Evolutionary conservation across 1,140 invertebrate species (phyloP), one percentile per base, ranked within the genome.

Genomic region (Drosophila pseudoananassae): DNA sequence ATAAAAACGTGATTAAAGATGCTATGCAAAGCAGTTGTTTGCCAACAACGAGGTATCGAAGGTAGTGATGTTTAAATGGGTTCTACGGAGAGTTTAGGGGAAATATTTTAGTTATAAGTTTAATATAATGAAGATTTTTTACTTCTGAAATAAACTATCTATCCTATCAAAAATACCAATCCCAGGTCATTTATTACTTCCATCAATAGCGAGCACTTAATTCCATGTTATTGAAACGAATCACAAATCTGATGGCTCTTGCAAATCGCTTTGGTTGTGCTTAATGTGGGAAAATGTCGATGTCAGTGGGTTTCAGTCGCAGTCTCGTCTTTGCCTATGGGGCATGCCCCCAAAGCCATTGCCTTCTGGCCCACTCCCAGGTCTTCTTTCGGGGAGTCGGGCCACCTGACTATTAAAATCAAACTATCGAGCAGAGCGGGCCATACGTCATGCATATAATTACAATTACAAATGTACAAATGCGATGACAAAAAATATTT

Each of bases 1-100:
- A 88, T 88, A 77, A 83, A 88, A 88, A 88, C 84, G 84, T 88
- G 83, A 88, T 88, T 83, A 83, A 88, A 88, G 83, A 89, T 88
- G 83, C 84, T 68, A 87, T 88, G 78, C 82, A 78, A 76, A 76
- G 52, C 53, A 88, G 78, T 80, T 74, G 55, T 38, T 46, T 14
- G 36, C 49, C 36, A 14, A 49, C 40, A 40, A 36, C 23, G 38
- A 33, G 71, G 59, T 63, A 59, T 15, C 59, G 47, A 10, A 12
- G 56, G 50, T 12, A 40, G 0, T 23, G 29, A 12, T 38, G 38
- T 7, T 43, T 15, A 14, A 20, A 15, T 31, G 15, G 5, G 15
- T 54, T 23, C 33, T 36, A 36, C 12, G 12, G 33, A 36, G 10
- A 36, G 33, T 36, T 12, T 36, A 36, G 3, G 10, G 33, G 12